These are phyloP conservation scores for Dicentrarchus labrax DNA, from an alignment of 2,113 vertebrate genomes.

Conservation along the genomic window DNA sequence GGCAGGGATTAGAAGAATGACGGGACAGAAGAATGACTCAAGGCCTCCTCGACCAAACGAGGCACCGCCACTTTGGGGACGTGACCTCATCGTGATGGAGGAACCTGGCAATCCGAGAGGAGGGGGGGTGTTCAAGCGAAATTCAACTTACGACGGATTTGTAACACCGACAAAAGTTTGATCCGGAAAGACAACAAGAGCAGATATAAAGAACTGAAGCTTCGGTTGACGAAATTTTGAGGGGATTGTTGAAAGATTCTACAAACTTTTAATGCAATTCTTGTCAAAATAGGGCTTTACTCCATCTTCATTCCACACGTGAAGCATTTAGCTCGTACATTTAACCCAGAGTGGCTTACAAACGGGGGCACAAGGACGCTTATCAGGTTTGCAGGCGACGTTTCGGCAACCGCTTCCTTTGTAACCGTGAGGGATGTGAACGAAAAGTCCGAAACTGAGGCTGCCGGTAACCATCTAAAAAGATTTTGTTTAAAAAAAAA, in stretches of 20 bases:
- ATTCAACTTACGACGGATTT: neutral
- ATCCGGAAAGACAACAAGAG: neutral
- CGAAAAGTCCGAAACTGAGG: neutral
- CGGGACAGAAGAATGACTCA: constrained; percentile 19
- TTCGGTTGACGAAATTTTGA: neutral
- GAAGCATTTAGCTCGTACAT: constrained; percentile 32
- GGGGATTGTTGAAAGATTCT: too few relatives aligned
- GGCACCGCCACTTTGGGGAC: neutral
- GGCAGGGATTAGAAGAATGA: constrained; percentile 40
- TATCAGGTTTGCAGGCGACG: neutral
- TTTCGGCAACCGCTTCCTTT: neutral
- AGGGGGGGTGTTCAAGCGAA: neutral
- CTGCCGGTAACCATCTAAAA: neutral
- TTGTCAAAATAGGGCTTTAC: constrained; percentile 37
- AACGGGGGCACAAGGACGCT: neutral
- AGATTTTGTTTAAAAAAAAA: neutral
- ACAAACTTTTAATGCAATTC: neutral
- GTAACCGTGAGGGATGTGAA: neutral
- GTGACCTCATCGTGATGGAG: neutral
- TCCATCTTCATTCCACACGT: constrained; percentile 5
- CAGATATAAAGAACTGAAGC: too few relatives aligned
- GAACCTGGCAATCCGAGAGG: too few relatives aligned
- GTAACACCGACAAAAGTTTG: neutral
- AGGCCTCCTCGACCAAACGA: constrained; percentile 9
- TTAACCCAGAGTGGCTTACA: constrained; percentile 35